Conservation (phyloP, 2,888 invertebrate species). For the Sesia bembeciformis region DNA sequence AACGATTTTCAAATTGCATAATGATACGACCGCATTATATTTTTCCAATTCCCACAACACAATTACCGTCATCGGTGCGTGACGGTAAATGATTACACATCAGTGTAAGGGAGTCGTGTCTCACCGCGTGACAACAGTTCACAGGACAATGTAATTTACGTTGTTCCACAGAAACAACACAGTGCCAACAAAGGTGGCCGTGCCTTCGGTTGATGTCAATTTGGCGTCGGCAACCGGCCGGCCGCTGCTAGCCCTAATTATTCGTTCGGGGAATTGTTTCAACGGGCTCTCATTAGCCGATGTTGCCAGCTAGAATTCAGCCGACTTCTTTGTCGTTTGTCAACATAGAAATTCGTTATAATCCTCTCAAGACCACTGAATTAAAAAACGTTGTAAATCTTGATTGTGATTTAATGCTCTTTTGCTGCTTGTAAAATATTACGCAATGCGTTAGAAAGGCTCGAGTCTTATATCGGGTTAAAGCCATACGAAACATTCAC, state of each 20-base stretch:
- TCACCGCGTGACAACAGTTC: constrained; percentile 43
- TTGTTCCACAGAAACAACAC: constrained; percentile 37
- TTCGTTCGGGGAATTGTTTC: constrained; percentile 26
- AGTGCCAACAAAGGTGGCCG: constrained; percentile 13
- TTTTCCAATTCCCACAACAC: constrained; percentile 34
- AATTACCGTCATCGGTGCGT: constrained; percentile 54
- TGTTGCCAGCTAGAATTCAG: not conserved
- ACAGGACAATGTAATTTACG: constrained; percentile 42
- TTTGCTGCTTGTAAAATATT: no score
- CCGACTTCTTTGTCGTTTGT: no score
- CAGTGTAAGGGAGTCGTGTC: constrained; percentile 22
- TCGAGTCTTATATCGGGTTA: no score
- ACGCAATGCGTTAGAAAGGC: no score
- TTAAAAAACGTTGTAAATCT: no score
- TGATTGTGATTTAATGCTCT: no score
- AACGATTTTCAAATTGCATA: no score
- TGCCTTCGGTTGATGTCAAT: constrained; percentile 28
- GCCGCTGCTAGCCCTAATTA: constrained; percentile 31
- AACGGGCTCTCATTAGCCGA: constrained; percentile 19
- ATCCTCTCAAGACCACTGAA: no score
- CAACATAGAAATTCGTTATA: no score
- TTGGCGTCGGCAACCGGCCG: constrained; percentile 17
- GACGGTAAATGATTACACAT: constrained; percentile 25
- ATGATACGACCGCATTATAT: not conserved
- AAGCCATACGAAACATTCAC: no score